Conservation (phyloP, 2,797 vertebrate species). For the Sitta carolinensis region DNA sequence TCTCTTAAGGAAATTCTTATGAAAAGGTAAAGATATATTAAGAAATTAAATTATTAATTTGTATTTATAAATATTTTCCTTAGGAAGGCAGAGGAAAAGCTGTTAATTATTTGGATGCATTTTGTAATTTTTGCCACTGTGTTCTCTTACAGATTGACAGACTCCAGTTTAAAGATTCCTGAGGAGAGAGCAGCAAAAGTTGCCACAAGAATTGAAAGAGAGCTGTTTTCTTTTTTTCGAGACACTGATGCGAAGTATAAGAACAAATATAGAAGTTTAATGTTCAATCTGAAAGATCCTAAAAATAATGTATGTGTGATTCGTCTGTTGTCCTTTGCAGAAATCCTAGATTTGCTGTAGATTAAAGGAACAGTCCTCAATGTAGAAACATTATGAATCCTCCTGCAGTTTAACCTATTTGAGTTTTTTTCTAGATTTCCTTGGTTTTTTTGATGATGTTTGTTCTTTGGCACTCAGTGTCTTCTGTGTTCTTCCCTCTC, state of each 20-base stretch:
- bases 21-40: slow-evolving; percentile 82
- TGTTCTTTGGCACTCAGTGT: not conserved
- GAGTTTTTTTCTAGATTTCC: not conserved
- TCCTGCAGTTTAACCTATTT: not conserved
- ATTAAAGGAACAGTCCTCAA: not conserved
- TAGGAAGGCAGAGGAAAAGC: not conserved
- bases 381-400: not conserved
- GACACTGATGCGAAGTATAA: slow-evolving; percentile 99
- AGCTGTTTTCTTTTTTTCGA: slow-evolving; percentile 94
- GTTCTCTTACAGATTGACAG: slow-evolving; percentile 83
- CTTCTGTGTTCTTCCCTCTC: not conserved
- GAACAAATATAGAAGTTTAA: slow-evolving; percentile 98
- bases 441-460: not conserved
- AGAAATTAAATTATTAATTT: not conserved
- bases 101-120: not conserved
- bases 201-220: slow-evolving; percentile 91
- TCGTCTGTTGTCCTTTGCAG: not conserved
- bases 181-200: slow-evolving; percentile 91
- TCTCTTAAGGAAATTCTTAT: slow-evolving; percentile 94
- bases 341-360: not conserved
- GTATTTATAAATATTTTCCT: not conserved
- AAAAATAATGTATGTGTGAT: slow-evolving; percentile 92
- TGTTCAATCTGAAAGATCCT: slow-evolving; percentile 97
- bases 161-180: slow-evolving; percentile 88
- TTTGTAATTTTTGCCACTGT: not conserved